Evolutionary conservation across 2,113 vertebrate species (phyloP).

Genomic region (Grammomys dolichurus): DNA sequence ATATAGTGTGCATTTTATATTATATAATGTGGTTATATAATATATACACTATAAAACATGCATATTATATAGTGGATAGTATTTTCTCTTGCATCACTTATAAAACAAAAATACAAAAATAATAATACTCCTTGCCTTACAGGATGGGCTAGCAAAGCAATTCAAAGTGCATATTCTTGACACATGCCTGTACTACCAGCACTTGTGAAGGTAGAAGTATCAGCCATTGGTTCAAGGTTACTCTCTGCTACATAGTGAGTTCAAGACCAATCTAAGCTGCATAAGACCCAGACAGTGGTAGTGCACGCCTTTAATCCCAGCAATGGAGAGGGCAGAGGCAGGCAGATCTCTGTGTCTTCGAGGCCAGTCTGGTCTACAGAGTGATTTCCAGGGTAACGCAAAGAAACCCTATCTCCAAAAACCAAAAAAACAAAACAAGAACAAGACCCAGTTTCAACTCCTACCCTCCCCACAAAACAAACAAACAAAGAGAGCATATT

Average conservation of each 20-base stretch:
- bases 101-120: background rate
- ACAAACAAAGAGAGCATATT: background rate
- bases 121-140: background rate
- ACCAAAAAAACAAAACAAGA: background rate
- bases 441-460: background rate
- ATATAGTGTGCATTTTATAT: background rate
- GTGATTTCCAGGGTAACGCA: background rate
- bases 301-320: background rate
- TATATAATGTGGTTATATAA: background rate
- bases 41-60: background rate
- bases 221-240: background rate
- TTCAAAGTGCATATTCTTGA: background rate
- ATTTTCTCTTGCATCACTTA: constrained; percentile 53
- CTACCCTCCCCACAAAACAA: background rate
- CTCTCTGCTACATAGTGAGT: background rate
- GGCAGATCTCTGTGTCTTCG: background rate
- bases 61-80: background rate
- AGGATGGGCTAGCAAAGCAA: background rate
- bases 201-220: background rate
- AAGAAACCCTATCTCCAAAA: background rate
- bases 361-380: background rate
- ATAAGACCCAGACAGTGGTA: background rate
- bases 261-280: background rate
- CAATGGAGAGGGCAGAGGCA: background rate
- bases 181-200: background rate